Base-by-base conservation (phyloP, 2,113 vertebrate genomes). In the Calypte anna region DNA sequence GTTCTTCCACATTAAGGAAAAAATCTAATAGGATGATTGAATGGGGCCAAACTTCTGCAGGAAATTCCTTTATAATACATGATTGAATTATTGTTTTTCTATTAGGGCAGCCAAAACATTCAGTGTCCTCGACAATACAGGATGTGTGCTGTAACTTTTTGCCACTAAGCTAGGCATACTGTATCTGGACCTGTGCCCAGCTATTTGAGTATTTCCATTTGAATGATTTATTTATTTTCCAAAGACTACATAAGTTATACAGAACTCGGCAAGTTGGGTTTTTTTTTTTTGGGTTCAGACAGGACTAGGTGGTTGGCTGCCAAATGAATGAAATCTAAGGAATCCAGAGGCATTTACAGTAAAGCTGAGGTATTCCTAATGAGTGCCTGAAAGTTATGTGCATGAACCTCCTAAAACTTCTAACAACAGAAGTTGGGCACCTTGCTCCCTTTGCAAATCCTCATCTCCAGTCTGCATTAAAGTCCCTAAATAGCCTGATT, bases 51-150 rank as follows among this genome's bases (percentile, higher is more conserved):
- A 86, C 62, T 83, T 91, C 69, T 96, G 44, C 96, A 97, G 94
- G 95, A 97, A 97, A 97, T 97, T 96, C 95, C 93, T 96, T 95
- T 93, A 90, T 88, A 96, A 96, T 88, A 93, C 88, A 90, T 86
- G 93, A 95, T 82, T 96, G 94, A 96, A 92, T 97, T 96, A 96
- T 97, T 97, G 90, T 96, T 96, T 97, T 96, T 92, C 82, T 97
- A 94, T 96, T 95, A 96, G 92, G 92, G 86, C 88, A 96, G 96
- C 94, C 96, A 97, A 97, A 96, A 96, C 93, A 91, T 76, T 95
- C 93, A 86, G 40, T 82, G 73, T 93, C 96, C 92, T 86, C 59
- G 86, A 94, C 93, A 93, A 86, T 84, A 87, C 77, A 96, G 94
- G 95, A 97, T 97, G 50, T 96, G 93, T 96, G 95, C 95, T 3